phyloP scores from a whole-genome alignment of 2,888 invertebrate species.

The Diaperis boleti region DNA sequence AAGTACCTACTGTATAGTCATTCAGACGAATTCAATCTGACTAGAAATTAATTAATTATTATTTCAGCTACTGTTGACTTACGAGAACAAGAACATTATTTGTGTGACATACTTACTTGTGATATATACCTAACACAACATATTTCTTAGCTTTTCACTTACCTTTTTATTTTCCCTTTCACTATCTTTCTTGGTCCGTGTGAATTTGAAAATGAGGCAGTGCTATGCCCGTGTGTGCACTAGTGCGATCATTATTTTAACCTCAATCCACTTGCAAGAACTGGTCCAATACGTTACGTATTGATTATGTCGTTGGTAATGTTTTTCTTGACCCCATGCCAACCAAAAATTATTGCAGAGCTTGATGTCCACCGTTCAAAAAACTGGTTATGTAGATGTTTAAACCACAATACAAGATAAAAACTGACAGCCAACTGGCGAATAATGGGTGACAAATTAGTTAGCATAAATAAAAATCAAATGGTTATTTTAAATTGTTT shows the following conservation, averaged over 20 bases:
- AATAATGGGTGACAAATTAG: conserved; percentile 9
- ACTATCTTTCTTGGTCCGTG: too few relatives aligned
- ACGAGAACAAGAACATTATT: too few relatives aligned
- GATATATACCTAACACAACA: too few relatives aligned
- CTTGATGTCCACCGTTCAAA: neutral
- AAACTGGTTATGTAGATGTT: conserved; percentile 23
- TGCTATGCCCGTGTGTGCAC: too few relatives aligned
- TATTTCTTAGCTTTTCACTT: too few relatives aligned
- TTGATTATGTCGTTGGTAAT: conserved; percentile 20
- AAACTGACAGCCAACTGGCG: conserved; percentile 9
- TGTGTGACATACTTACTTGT: too few relatives aligned
- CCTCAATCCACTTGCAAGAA: neutral
- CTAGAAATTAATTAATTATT: too few relatives aligned
- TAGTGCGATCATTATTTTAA: neutral
- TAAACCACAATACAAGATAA: conserved; percentile 23
- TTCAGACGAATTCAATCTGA: too few relatives aligned
- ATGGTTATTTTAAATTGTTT: conserved; percentile 50
- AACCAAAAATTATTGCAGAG: conserved; percentile 11
- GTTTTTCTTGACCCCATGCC: conserved; percentile 6
- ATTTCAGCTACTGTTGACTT: too few relatives aligned
- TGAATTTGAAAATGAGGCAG: too few relatives aligned
- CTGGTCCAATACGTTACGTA: conserved; percentile 12
- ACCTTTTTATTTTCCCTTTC: too few relatives aligned
- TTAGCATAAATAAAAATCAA: conserved; percentile 30
- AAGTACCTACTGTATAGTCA: too few relatives aligned